phyloP scores from a whole-genome alignment of 1,140 invertebrate species.

The Cydia amplana region DNA sequence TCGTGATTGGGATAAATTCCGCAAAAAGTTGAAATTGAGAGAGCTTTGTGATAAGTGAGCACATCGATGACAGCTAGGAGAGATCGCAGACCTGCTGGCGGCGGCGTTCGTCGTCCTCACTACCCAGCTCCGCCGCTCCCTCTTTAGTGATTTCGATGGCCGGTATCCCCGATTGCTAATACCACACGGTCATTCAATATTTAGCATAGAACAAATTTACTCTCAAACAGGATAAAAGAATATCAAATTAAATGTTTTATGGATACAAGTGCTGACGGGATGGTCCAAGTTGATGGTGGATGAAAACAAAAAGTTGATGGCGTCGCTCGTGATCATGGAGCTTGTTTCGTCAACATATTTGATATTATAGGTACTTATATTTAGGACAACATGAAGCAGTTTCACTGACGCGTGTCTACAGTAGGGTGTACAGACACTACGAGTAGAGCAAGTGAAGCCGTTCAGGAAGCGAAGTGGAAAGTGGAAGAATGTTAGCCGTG shows the following conservation, averaged over 20 bases:
- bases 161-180: conserved; percentile 78
- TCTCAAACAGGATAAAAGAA: conserved; percentile 57
- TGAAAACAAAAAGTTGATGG: conserved; percentile 41
- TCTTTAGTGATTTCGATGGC: conserved; percentile 94
- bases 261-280: conserved; percentile 43
- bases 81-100: conserved; percentile 79
- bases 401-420: conserved; percentile 32
- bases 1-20: conserved; percentile 63
- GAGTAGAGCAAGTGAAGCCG: conserved; percentile 59
- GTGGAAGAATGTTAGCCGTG: conserved; percentile 52
- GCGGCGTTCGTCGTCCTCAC: conserved; percentile 80
- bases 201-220: conserved; percentile 56
- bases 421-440: conserved; percentile 20
- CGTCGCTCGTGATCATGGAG: conserved; percentile 36
- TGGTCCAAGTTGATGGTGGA: conserved; percentile 43
- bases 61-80: conserved; percentile 75
- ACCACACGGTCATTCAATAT: conserved; percentile 74
- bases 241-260: conserved; percentile 44
- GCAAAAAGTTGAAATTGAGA: conserved; percentile 66
- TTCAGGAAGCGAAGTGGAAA: conserved; percentile 60
- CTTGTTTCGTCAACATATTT: conserved; percentile 22
- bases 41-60: conserved; percentile 57
- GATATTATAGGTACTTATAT: conserved; percentile 25
- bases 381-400: conserved; percentile 25
- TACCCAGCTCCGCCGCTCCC: conserved; percentile 78